Evolutionary conservation across 2,113 vertebrate genomes (phyloP).

Genomic region (Athene cunicularia): DNA sequence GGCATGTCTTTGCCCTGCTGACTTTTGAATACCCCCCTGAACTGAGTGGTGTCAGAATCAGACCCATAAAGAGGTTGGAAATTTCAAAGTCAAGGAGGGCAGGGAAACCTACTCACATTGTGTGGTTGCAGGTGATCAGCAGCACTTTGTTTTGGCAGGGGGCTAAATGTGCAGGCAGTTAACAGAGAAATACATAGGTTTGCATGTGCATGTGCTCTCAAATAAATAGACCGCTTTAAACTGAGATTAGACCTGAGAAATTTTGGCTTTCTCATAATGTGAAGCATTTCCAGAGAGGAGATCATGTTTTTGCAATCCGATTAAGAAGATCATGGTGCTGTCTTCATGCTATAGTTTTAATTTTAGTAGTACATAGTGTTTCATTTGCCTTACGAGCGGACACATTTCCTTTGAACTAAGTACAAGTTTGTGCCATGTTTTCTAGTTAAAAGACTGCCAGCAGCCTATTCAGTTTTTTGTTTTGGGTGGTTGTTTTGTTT

Average conservation of each 20-base stretch:
- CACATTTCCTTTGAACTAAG: background rate
- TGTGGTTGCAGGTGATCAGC: background rate
- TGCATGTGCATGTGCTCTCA: background rate
- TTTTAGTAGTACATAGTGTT: background rate
- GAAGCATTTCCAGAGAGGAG: background rate
- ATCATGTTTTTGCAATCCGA: background rate
- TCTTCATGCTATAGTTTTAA: background rate
- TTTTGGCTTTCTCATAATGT: background rate
- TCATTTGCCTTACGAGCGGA: background rate
- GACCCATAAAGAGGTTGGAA: accelerated
- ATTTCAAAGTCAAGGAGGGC: background rate
- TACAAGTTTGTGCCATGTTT: background rate
- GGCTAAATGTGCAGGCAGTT: background rate
- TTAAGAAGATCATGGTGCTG: background rate
- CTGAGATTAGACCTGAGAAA: background rate
- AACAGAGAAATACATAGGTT: background rate
- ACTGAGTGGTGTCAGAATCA: background rate
- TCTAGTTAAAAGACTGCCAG: background rate
- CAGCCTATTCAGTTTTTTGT: background rate
- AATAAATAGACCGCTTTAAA: background rate
- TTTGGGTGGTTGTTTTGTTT: no score
- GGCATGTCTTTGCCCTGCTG: accelerated
- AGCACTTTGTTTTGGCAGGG: background rate
- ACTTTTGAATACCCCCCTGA: background rate
- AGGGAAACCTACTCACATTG: background rate